phyloP scores from a whole-genome alignment of 2,797 vertebrate species.

The Lepidocolaptes lacrymiger region DNA sequence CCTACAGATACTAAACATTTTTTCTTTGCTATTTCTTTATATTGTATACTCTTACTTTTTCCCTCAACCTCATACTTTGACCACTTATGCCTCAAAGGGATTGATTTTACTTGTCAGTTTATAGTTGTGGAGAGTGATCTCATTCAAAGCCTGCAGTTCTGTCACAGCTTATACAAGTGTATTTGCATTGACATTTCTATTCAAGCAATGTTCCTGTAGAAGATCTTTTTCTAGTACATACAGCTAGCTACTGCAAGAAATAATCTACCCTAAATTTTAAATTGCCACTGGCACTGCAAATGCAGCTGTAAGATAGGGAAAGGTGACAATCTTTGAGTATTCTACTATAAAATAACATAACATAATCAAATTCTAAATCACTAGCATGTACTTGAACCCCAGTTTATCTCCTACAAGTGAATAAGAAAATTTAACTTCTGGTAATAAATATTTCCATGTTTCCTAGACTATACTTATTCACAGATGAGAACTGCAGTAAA shows the following conservation, averaged over 20 bases:
- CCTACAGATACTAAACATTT: not conserved
- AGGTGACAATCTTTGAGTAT: not conserved
- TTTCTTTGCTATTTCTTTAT: not conserved
- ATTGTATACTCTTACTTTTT: not conserved
- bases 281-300: not conserved
- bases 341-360: not conserved
- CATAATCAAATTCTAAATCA: not conserved
- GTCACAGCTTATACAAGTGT: not conserved
- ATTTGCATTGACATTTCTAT: not conserved
- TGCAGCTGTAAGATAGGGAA: not conserved
- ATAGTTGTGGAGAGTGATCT: not conserved
- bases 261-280: not conserved
- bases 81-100: not conserved
- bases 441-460: not conserved
- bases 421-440: not conserved
- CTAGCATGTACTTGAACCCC: not conserved
- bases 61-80: not conserved
- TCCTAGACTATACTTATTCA: not conserved
- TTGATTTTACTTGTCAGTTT: not conserved
- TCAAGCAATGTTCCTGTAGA: not conserved
- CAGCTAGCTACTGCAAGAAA: not conserved
- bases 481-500: not conserved
- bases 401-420: not conserved
- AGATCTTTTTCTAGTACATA: not conserved
- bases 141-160: not conserved